These are phyloP conservation scores for Pristionchus mayeri DNA, from an alignment of 2,888 invertebrate genomes.

Conservation along the genomic window DNA sequence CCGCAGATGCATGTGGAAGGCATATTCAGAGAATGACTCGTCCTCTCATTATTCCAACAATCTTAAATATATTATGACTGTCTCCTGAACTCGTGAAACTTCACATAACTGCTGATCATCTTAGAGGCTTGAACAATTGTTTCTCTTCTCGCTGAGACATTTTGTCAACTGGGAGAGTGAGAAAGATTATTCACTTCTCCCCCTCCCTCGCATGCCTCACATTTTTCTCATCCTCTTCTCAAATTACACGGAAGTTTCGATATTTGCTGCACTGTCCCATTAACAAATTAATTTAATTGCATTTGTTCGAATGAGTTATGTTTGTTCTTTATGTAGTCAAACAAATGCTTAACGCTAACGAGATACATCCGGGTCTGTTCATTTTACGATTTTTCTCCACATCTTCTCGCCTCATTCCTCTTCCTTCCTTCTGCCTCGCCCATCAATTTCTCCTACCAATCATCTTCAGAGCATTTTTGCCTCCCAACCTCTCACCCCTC, in stretches of 20 bases:
- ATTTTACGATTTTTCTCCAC: constrained; percentile 7
- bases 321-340: neutral
- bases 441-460: constrained; percentile 37
- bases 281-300: neutral
- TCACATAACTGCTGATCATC: too few species aligned
- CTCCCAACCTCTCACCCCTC: constrained; percentile 33
- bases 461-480: constrained; percentile 24
- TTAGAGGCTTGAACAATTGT: constrained; percentile 21
- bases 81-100: too few species aligned
- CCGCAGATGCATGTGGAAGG: neutral
- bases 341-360: neutral
- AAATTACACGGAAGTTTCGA: constrained; percentile 30
- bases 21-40: neutral
- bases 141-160: neutral
- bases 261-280: neutral
- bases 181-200: constrained; percentile 23
- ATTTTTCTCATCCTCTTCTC: constrained; percentile 24
- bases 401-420: constrained; percentile 15
- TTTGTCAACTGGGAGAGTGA: constrained; percentile 22
- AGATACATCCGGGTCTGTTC: neutral
- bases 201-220: constrained; percentile 28
- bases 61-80: too few species aligned
- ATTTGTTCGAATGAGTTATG: too few species aligned
- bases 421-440: constrained; percentile 32
- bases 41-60: neutral